Conservation (phyloP, 2,888 invertebrate species). For the Lasius platythorax region DNA sequence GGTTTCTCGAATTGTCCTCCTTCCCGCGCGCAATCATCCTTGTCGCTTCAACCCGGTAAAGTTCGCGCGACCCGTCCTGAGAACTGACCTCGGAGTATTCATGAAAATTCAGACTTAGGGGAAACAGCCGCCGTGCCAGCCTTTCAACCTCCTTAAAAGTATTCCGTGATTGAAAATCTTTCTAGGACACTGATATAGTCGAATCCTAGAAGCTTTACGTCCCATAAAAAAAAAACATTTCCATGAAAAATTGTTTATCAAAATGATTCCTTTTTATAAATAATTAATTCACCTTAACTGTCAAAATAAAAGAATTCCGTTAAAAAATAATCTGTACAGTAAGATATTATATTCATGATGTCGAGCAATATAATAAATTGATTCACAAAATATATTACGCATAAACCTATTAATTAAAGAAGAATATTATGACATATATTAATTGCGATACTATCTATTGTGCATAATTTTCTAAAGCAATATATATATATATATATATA, state of each 20-base stretch:
- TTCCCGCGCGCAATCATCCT: slow-evolving; percentile 43
- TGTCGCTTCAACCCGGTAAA: slow-evolving; percentile 32
- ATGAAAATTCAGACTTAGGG: slow-evolving; percentile 46
- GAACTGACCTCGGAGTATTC: slow-evolving; percentile 42
- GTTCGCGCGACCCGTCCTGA: slow-evolving; percentile 43
- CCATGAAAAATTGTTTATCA: background rate
- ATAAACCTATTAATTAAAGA: background rate
- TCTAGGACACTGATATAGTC: slow-evolving; percentile 23
- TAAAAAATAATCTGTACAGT: background rate
- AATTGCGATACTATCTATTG: background rate
- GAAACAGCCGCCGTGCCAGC: slow-evolving; percentile 10
- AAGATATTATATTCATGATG: background rate
- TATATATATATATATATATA: background rate
- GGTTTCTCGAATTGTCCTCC: slow-evolving; percentile 61
- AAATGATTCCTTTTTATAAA: background rate
- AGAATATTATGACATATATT: background rate
- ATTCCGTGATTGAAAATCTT: slow-evolving; percentile 33
- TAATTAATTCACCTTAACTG: background rate
- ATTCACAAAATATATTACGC: background rate
- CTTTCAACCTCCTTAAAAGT: slow-evolving; percentile 33
- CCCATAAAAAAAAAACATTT: background rate
- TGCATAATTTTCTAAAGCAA: background rate
- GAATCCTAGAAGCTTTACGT: slow-evolving; percentile 10
- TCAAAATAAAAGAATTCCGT: background rate
- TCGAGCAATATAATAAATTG: background rate